These are phyloP conservation scores for Stenurella melanura DNA, from an alignment of 2,888 invertebrate genomes.

Conservation along the genomic window DNA sequence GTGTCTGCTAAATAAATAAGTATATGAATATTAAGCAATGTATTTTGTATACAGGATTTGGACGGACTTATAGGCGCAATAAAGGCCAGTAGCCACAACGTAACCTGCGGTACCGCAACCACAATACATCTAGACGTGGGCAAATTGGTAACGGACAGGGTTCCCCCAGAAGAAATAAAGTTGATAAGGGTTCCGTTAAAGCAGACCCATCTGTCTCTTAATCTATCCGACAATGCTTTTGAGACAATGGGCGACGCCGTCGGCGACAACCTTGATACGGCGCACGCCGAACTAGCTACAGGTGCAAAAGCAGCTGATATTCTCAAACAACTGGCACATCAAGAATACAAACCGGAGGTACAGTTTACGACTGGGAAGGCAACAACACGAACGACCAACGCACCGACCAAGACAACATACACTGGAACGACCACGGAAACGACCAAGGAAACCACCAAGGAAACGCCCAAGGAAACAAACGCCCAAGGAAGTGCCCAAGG, in stretches of 20 bases:
- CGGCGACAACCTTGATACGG: slow-evolving; percentile 68
- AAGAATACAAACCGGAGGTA: slow-evolving; percentile 46
- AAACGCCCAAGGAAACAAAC: too few relatives aligned
- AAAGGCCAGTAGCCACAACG: slow-evolving; percentile 19
- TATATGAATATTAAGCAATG: background rate
- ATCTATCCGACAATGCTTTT: slow-evolving; percentile 70
- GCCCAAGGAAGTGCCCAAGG: too few relatives aligned
- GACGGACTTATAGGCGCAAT: slow-evolving; percentile 25
- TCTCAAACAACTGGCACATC: slow-evolving; percentile 61
- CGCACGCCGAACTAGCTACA: slow-evolving; percentile 63
- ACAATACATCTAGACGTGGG: slow-evolving; percentile 58
- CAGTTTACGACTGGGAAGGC: background rate
- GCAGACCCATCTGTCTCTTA: slow-evolving; percentile 63
- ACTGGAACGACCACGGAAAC: too few relatives aligned
- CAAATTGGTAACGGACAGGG: slow-evolving; percentile 64
- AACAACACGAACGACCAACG: too few relatives aligned
- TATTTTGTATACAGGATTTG: slow-evolving; percentile 34
- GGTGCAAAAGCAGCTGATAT: slow-evolving; percentile 65
- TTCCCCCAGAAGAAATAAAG: slow-evolving; percentile 65
- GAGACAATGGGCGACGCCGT: slow-evolving; percentile 71
- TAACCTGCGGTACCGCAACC: background rate
- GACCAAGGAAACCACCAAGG: too few relatives aligned
- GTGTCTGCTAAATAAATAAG: too few relatives aligned
- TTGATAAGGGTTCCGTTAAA: slow-evolving; percentile 68
- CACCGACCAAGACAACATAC: too few relatives aligned